Conservation (phyloP, 2,888 invertebrate genomes). For the Epinotia ramella region DNA sequence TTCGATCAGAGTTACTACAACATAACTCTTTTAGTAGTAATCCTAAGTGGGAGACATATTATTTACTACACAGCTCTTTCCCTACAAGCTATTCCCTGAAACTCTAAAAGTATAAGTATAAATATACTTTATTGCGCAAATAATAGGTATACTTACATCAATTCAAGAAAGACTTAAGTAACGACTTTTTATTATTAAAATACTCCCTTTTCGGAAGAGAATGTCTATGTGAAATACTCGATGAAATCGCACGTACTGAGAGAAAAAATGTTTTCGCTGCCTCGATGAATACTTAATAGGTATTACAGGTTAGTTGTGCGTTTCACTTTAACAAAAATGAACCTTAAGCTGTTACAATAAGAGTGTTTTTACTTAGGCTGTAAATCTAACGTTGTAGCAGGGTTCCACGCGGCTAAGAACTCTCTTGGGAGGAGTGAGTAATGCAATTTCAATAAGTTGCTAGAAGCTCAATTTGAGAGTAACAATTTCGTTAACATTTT, state of each 20-base stretch:
- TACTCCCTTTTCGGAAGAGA: not conserved
- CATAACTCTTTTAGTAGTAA: slow-evolving; percentile 21
- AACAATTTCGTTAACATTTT: not conserved
- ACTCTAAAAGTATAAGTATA: slow-evolving; percentile 3
- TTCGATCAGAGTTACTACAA: not conserved
- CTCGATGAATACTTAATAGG: slow-evolving; percentile 58
- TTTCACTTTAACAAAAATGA: not conserved
- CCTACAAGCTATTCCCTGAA: not conserved
- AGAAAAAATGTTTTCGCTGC: slow-evolving; percentile 54
- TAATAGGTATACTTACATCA: slow-evolving; percentile 26
- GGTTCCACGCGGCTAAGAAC: slow-evolving; percentile 27
- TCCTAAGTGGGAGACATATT: not conserved
- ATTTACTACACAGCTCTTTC: not conserved
- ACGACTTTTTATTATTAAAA: not conserved
- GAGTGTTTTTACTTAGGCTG: not conserved
- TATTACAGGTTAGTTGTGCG: slow-evolving; percentile 38
- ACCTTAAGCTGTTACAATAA: not conserved
- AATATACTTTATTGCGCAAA: slow-evolving; percentile 45
- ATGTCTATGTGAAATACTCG: slow-evolving; percentile 50
- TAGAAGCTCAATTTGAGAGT: not conserved
- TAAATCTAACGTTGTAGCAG: not conserved
- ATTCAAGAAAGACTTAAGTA: not conserved
- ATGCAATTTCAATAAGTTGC: slow-evolving; percentile 45
- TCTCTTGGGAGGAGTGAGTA: slow-evolving; percentile 45
- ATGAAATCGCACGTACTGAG: slow-evolving; percentile 51